A percentile compares a stretch with the other conserved stretches of the same genome.
Conservation (phyloP, 1,140 invertebrate genomes). For the Venustaconcha ellipsiformis region DNA sequence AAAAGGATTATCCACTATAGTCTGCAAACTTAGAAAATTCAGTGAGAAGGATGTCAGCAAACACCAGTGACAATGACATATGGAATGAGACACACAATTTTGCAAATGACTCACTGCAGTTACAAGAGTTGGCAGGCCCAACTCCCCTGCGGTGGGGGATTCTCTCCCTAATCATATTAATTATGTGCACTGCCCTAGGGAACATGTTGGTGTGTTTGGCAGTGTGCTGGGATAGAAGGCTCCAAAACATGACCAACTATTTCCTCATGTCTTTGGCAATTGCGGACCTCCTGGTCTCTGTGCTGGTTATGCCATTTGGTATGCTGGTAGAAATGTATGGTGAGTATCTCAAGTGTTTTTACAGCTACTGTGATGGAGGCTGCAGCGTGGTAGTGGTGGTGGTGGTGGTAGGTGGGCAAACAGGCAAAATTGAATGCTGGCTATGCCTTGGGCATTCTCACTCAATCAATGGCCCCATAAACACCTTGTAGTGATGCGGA, state of each 20-base stretch:
- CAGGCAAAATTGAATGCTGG: too few species aligned
- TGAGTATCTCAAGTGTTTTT: slow-evolving; percentile 36
- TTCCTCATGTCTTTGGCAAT: slow-evolving; percentile 97
- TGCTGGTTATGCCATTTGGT: slow-evolving; percentile 96
- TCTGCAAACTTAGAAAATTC: too few species aligned
- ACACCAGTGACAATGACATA: too few species aligned
- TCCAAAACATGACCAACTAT: slow-evolving; percentile 98
- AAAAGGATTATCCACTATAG: too few species aligned
- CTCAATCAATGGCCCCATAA: too few species aligned
- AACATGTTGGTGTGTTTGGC: slow-evolving; percentile 96
- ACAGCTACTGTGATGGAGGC: too few species aligned
- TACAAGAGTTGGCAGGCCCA: not conserved
- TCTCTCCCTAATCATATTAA: slow-evolving; percentile 74
- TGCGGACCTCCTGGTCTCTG: slow-evolving; percentile 93
- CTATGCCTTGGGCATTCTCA: too few species aligned
- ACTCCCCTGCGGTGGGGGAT: slow-evolving; percentile 47
- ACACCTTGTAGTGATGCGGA: too few species aligned
- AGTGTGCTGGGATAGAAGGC: slow-evolving; percentile 95
- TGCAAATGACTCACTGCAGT: not conserved
- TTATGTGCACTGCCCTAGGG: slow-evolving; percentile 86
- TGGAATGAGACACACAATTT: too few species aligned
- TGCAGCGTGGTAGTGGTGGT: too few species aligned
- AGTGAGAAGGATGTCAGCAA: too few species aligned
- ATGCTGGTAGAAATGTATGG: slow-evolving; percentile 80
- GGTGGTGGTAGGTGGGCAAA: too few species aligned